These are phyloP conservation scores for Blastobasis lacticolella DNA, from an alignment of 2,888 invertebrate genomes.

Conservation along the genomic window DNA sequence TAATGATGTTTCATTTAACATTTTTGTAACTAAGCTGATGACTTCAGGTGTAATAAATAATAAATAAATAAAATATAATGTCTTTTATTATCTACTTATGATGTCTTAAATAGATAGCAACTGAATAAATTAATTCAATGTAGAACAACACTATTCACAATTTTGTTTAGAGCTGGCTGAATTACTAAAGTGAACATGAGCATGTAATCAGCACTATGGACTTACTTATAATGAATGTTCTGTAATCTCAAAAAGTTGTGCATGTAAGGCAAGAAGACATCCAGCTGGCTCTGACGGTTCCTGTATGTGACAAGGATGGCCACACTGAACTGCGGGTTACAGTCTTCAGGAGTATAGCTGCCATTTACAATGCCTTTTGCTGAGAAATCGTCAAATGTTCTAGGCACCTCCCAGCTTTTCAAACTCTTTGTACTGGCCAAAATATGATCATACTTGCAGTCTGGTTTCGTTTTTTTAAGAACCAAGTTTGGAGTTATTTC, in stretches of 20 bases:
- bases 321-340: constrained; percentile 67
- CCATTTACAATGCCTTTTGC: constrained; percentile 23
- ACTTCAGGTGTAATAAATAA: too few relatives aligned
- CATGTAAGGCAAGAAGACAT: constrained; percentile 87
- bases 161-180: too few relatives aligned
- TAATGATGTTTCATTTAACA: neutral
- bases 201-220: too few relatives aligned
- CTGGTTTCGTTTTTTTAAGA: constrained; percentile 20
- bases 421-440: constrained; percentile 29
- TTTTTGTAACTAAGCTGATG: too few relatives aligned
- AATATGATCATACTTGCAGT: constrained; percentile 47
- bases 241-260: constrained; percentile 89
- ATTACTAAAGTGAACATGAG: too few relatives aligned
- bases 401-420: constrained; percentile 30
- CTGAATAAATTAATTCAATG: too few relatives aligned
- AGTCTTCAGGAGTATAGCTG: constrained; percentile 26
- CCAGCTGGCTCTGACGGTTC: constrained; percentile 83
- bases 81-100: too few relatives aligned
- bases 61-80: too few relatives aligned
- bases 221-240: constrained; percentile 82
- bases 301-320: constrained; percentile 87
- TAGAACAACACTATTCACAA: too few relatives aligned
- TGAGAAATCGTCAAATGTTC: constrained; percentile 28
- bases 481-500: constrained; percentile 26
- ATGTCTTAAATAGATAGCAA: too few relatives aligned